Base-by-base conservation (phyloP, 1,140 invertebrate species). In the Paraescarpia echinospica region DNA sequence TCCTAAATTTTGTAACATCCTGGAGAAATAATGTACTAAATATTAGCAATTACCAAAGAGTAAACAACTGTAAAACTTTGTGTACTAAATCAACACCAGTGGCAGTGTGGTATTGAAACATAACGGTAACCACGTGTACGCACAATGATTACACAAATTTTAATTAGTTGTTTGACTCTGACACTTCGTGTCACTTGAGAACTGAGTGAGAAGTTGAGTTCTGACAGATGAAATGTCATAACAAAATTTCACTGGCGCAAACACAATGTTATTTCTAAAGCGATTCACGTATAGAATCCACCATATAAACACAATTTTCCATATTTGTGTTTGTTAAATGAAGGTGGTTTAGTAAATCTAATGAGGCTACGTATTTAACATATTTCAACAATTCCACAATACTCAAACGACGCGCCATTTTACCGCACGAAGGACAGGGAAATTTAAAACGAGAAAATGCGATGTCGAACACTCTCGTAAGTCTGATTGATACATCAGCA, bases 351-450 rank as follows among this genome's bases (percentile, higher is more conserved):
- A 18, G 8, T 77, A 77, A 77, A 27, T 77, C 14, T 27, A 77
- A 77, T 2, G 59, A 77, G 59, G 59, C 59, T 5, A 77, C 59
- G 59, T 77, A 77, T 77, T 77, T 77, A 77, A 77, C 59, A 77
- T 77, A 77, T 77, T 77, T 77, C 59, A 77, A 77, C 59, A 77
- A 77, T 77, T 77, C 59, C 59, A 18, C 90, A 35, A 91, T 41
- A 93, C 90, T 94, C 93, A 94, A 94, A 94, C 93, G 92, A 92
- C 93, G 89, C 94, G 94, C 94, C 94, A 94, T 94, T 93, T 90
- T 27, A 77, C 91, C 92, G 93, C 93, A 92, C 93, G 91, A 93
- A 94, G 94, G 95, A 94, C 95, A 95, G 95, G 95, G 95, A 95
- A 95, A 95, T 95, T 95, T 95, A 94, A 95, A 34, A 48, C 35